Conservation (phyloP, 2,888 invertebrate genomes). For the Taphrorychus bicolor region DNA sequence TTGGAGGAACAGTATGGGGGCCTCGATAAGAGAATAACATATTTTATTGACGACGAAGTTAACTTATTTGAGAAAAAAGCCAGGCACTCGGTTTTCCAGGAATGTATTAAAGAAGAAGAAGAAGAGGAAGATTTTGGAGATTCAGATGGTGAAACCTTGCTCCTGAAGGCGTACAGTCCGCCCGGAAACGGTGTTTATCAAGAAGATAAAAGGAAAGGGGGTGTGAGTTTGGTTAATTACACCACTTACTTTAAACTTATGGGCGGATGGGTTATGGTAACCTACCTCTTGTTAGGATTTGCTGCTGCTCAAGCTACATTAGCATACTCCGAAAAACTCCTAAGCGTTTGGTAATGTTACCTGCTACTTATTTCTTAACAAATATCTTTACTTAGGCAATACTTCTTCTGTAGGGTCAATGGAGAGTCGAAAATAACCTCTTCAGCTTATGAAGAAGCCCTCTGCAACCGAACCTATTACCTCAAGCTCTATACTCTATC, state of each 20-base stretch:
- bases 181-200: constrained; percentile 43
- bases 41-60: constrained; percentile 46
- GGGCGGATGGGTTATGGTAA: constrained; percentile 47
- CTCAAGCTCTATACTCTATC: constrained; percentile 40
- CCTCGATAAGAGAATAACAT: constrained; percentile 45
- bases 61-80: not conserved
- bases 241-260: constrained; percentile 49
- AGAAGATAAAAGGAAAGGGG: constrained; percentile 45
- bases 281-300: constrained; percentile 46
- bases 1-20: constrained; percentile 42
- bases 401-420: constrained; percentile 42
- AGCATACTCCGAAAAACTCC: constrained; percentile 47
- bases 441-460: not conserved
- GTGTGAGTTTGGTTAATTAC: constrained; percentile 48
- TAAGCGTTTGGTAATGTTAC: constrained; percentile 50
- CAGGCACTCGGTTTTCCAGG: not conserved
- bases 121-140: not conserved
- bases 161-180: constrained; percentile 6
- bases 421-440: constrained; percentile 41
- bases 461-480: constrained; percentile 22
- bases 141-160: constrained; percentile 4
- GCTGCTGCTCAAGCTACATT: constrained; percentile 44
- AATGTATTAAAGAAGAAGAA: not conserved
- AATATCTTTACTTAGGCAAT: no score
- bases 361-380: not conserved